Base-by-base conservation (phyloP, 2,797 vertebrate species). In the Galagoides demidoff region DNA sequence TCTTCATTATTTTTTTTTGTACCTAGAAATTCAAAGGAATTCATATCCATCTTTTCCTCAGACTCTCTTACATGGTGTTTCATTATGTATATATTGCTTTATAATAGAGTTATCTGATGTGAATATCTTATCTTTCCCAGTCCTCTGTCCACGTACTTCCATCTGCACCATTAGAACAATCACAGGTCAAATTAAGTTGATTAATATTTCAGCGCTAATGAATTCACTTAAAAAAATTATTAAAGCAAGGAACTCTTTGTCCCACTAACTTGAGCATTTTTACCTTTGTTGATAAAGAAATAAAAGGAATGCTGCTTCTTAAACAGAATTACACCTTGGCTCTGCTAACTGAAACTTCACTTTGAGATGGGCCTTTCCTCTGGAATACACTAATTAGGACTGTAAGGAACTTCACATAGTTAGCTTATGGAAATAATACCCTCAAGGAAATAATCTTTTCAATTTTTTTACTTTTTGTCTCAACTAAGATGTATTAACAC, bases 361-460 rank as follows among this genome's bases (percentile, higher is more conserved):
- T 84, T 79, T 64, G 43, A 37, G 8, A 9, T 73, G 64, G 43
- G n/a, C 1, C 10, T 85, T 93, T 45, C 37, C 76, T 93, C 52
- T 85, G 49, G 12, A 93, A 84, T 89, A n/a, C 61, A 84, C 37
- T 92, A 93, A 68, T 83, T 85, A 94, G 37, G 63, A 85, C 37
- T 13, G 34, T 37, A 90, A 85, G 59, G 63, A 95, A 89, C 34
- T 79, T 64, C 85, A 23, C 34, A 82, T 39, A 29, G 49, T 95
- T 95, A 85, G 23, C 31, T 85, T 70, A 94, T 29, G 57, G 70
- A 71, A 73, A 20, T 79, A 5, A 20, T 76, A 83, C 49, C 92
- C 6, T 93, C 71, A 25, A 23, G 16, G 90, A 79, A 95, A 82
- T n/a, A 92, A 90, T 81, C 37, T 78, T 95, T 93, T 84, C 10